A percentile compares a stretch with the other conserved stretches of the same genome.
Conservation (phyloP, 2,113 vertebrate species). For the Phaethon lepturus region DNA sequence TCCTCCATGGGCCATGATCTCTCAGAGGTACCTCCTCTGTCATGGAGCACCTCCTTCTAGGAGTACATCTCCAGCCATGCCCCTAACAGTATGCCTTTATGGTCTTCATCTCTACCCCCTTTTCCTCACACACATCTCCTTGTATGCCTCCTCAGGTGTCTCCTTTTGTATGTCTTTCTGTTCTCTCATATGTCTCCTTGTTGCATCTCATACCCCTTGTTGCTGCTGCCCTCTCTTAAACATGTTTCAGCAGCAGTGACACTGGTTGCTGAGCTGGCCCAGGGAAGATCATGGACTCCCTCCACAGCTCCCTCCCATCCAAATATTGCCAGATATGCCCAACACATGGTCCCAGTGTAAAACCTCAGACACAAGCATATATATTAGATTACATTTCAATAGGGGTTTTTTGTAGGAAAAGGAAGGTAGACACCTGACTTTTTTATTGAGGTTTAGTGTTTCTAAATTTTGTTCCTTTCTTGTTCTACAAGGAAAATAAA, state of each 20-base stretch:
- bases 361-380: background rate
- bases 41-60: background rate
- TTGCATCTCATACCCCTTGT: rapidly evolving
- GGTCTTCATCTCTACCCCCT: background rate
- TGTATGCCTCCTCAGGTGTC: background rate
- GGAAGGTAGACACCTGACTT: background rate
- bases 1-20: background rate
- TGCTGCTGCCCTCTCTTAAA: background rate
- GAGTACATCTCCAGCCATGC: background rate
- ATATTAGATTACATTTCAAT: background rate
- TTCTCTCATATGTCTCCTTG: background rate
- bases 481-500: background rate
- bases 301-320: background rate
- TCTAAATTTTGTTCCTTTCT: background rate
- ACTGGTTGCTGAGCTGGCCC: background rate
- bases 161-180: background rate
- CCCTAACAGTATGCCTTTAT: background rate
- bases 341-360: background rate
- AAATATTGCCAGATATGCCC: background rate
- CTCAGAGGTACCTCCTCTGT: background rate
- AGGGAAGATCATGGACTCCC: background rate
- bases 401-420: background rate
- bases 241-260: background rate
- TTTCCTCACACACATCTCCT: background rate
- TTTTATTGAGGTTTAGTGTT: background rate